phyloP scores from a whole-genome alignment of 2,797 vertebrate species.

The Sebastes alutus region DNA sequence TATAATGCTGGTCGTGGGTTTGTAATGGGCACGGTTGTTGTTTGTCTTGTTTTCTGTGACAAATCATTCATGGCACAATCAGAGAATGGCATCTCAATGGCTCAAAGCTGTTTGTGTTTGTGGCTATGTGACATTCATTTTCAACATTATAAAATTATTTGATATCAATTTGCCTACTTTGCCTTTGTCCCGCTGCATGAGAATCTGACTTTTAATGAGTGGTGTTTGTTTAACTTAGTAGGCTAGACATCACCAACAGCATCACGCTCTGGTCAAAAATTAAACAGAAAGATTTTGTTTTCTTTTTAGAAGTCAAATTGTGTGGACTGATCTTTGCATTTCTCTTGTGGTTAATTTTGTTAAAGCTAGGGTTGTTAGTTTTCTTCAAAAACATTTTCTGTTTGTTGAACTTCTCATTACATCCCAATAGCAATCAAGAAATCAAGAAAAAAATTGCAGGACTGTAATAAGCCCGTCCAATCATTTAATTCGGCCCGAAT shows the following conservation, averaged over 20 bases:
- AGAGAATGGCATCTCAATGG: slow-evolving; percentile 60
- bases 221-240: neutral
- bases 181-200: slow-evolving; percentile 13
- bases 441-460: too few species aligned
- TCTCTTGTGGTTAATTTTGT: too few species aligned
- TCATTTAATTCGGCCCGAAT: too few species aligned
- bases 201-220: neutral
- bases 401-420: too few species aligned
- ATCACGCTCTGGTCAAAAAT: neutral
- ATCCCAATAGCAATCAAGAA: too few species aligned
- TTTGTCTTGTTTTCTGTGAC: slow-evolving; percentile 65
- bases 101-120: slow-evolving; percentile 69
- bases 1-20: slow-evolving; percentile 41
- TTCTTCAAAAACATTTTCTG: too few species aligned
- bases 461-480: too few species aligned
- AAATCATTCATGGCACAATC: slow-evolving; percentile 71
- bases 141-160: slow-evolving; percentile 66
- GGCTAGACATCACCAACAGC: too few species aligned
- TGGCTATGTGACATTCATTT: slow-evolving; percentile 69
- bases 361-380: too few species aligned
- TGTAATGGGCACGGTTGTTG: slow-evolving; percentile 43
- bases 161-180: slow-evolving; percentile 40
- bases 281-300: too few species aligned
- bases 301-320: neutral
- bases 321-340: too few species aligned